Conservation (phyloP, 2,113 vertebrate genomes). For the Heliornis fulica region DNA sequence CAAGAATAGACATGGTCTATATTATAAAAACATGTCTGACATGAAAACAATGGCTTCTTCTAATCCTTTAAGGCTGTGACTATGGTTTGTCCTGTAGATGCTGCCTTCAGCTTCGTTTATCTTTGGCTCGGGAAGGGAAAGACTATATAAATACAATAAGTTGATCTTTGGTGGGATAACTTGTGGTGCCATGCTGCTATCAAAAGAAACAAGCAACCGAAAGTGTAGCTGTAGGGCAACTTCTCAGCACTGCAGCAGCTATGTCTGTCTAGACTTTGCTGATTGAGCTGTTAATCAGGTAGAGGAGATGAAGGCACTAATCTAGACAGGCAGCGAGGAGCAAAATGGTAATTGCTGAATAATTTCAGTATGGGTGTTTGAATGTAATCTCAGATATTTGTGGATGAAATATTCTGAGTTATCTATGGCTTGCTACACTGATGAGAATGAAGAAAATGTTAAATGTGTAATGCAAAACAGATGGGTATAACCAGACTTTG, state of each 20-base stretch:
- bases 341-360: not conserved
- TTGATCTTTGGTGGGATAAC: conserved; percentile 1
- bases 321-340: not conserved
- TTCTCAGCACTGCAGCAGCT: not conserved
- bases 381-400: not conserved
- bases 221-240: not conserved
- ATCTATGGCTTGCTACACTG: not conserved
- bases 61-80: not conserved
- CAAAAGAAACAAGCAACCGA: not conserved
- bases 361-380: not conserved
- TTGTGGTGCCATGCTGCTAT: not conserved
- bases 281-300: not conserved
- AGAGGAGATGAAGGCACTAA: not conserved
- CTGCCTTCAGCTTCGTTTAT: conserved; percentile 18
- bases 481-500: not conserved
- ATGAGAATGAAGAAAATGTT: not conserved
- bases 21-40: conserved; percentile 38
- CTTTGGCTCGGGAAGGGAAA: not conserved
- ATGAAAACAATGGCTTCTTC: conserved; percentile 20
- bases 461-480: not conserved
- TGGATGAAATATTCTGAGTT: not conserved
- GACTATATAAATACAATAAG: not conserved
- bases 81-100: not conserved
- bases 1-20: not conserved
- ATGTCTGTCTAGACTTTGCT: not conserved